These are phyloP conservation scores for Drosophila ercepeae DNA, from an alignment of 1,140 invertebrate species.

Conservation along the genomic window DNA sequence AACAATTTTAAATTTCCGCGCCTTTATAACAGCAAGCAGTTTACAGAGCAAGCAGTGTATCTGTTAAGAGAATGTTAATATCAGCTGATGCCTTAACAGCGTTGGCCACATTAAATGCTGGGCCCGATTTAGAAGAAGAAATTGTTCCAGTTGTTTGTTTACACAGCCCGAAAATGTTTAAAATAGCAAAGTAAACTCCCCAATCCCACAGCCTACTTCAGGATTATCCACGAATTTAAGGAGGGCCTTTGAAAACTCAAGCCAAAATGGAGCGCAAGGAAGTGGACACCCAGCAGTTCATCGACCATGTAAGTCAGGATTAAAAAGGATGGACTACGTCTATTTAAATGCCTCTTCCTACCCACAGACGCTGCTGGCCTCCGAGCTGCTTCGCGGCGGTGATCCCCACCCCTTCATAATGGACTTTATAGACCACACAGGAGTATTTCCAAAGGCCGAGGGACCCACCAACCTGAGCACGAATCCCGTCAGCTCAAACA, in stretches of 20 bases:
- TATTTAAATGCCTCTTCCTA: background rate
- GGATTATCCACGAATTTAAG: constrained; percentile 37
- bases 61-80: background rate
- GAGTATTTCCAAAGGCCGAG: constrained; percentile 42
- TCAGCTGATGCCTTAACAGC: too few relatives aligned
- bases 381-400: constrained; percentile 56
- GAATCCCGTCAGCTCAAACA: constrained; percentile 1
- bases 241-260: constrained; percentile 31
- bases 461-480: constrained; percentile 66
- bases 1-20: background rate
- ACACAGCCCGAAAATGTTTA: background rate
- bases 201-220: background rate
- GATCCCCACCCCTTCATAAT: constrained; percentile 66
- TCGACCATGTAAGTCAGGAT: constrained; percentile 68
- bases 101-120: too few relatives aligned
- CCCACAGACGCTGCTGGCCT: constrained; percentile 65
- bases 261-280: constrained; percentile 74
- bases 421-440: constrained; percentile 61
- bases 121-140: background rate
- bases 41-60: background rate
- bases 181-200: background rate
- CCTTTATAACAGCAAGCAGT: background rate
- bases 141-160: background rate
- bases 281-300: constrained; percentile 70
- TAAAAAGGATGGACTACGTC: background rate